phyloP scores from a whole-genome alignment of 1,140 invertebrate species.

The Drosophila burlai region DNA sequence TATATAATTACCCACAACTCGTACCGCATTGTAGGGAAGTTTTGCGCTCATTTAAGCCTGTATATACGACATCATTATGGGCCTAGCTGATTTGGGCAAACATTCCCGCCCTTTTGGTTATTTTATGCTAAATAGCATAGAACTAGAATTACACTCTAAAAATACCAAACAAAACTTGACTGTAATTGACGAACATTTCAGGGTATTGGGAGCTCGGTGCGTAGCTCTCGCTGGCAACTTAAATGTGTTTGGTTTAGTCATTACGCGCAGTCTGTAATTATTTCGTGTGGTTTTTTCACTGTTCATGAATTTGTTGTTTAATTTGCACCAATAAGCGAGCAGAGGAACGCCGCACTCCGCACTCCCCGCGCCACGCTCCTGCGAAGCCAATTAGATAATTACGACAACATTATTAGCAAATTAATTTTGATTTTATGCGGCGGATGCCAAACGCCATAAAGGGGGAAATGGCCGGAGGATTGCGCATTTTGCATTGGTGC shows the following conservation, averaged over 20 bases:
- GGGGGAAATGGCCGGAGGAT: background rate
- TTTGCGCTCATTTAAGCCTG: background rate
- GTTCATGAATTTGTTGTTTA: slow-evolving; percentile 52
- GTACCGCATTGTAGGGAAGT: background rate
- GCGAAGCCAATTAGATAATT: slow-evolving; percentile 62
- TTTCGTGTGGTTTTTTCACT: slow-evolving; percentile 43
- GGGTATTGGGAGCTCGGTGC: background rate
- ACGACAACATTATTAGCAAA: slow-evolving; percentile 69
- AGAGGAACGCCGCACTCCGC: background rate
- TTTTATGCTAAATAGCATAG: background rate
- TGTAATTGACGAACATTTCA: background rate
- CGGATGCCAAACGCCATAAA: slow-evolving; percentile 36
- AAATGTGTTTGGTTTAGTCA: slow-evolving; percentile 21
- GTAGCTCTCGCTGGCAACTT: background rate
- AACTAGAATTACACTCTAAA: background rate
- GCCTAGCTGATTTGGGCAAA: background rate
- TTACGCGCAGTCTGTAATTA: slow-evolving; percentile 41
- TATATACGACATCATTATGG: background rate
- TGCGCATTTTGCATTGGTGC: background rate
- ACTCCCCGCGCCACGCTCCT: background rate
- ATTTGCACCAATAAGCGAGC: slow-evolving; percentile 25
- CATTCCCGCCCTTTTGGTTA: background rate
- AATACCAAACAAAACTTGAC: background rate
- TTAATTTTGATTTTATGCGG: slow-evolving; percentile 67
- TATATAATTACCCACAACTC: background rate